phyloP scores from a whole-genome alignment of 2,888 invertebrate genomes.

The Autographa pulchrina region DNA sequence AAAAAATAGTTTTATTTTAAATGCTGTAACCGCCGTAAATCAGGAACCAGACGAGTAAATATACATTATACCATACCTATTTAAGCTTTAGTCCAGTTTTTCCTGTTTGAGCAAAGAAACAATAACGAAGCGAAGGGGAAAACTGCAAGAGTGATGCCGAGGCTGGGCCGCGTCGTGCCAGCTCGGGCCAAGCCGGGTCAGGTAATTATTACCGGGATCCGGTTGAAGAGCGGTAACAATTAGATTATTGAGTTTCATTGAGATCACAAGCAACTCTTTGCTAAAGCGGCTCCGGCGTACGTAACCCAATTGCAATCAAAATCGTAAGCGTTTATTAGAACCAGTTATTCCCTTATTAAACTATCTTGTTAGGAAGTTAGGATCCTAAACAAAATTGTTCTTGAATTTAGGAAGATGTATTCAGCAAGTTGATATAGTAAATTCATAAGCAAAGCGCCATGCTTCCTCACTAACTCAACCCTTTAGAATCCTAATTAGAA shows the following conservation, averaged over 20 bases:
- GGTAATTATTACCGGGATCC: background rate
- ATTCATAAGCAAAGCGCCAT: too few relatives aligned
- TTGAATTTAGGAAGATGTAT: too few relatives aligned
- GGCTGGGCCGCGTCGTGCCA: background rate
- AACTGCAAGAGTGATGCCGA: constrained; percentile 22
- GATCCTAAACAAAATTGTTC: too few relatives aligned
- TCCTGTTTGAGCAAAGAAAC: constrained; percentile 25
- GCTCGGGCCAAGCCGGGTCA: background rate
- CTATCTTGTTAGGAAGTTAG: too few relatives aligned
- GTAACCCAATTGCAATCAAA: too few relatives aligned
- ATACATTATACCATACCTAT: constrained; percentile 29
- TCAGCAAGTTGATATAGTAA: too few relatives aligned
- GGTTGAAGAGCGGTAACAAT: constrained; percentile 17
- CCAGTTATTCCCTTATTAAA: too few relatives aligned
- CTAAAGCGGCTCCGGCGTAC: background rate
- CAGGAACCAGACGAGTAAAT: constrained; percentile 9
- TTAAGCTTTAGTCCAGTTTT: constrained; percentile 26
- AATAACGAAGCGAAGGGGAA: constrained; percentile 31
- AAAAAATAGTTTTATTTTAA: too few relatives aligned
- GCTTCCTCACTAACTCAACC: too few relatives aligned
- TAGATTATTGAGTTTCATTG: constrained; percentile 38
- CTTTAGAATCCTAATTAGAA: too few relatives aligned
- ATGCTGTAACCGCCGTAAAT: constrained; percentile 3
- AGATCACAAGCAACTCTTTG: constrained; percentile 3
- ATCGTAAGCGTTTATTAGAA: too few relatives aligned